Percentiles rank a stretch among this genome's conserved stretches.
phyloP scores from a whole-genome alignment of 2,113 vertebrate species.

The Syngnathus scovelli region DNA sequence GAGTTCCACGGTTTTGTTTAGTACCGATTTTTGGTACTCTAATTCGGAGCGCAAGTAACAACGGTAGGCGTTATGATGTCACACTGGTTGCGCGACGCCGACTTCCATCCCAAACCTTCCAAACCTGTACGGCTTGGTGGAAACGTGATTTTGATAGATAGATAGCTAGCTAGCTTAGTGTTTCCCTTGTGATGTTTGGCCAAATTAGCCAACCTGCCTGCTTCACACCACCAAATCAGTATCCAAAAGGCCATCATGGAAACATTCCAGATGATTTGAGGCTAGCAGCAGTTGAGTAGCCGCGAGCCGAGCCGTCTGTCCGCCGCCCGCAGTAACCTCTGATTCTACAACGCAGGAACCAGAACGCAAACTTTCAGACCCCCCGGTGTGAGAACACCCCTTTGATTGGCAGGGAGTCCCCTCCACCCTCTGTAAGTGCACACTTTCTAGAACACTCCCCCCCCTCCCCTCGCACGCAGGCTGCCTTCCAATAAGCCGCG shows the following conservation, averaged over 20 bases:
- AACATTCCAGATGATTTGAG: not conserved
- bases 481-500: constrained; percentile 62
- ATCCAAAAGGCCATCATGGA: not conserved
- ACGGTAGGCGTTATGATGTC: not conserved
- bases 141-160: not conserved
- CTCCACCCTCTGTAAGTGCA: constrained; percentile 95
- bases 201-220: not conserved
- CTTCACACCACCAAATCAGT: not conserved
- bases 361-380: constrained; percentile 97
- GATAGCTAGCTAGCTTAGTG: not conserved
- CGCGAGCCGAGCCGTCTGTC: constrained; percentile 3
- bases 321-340: constrained; percentile 64
- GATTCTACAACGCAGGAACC: constrained; percentile 82
- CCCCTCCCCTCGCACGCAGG: constrained; percentile 31
- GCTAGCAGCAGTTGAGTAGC: not conserved
- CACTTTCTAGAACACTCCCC: constrained; percentile 62
- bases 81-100: no score
- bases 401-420: constrained; percentile 95
- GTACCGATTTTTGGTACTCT: not conserved
- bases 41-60: not conserved
- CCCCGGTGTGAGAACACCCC: constrained; percentile 97
- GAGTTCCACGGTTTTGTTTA: not conserved
- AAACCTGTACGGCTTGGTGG: not conserved
- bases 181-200: not conserved
- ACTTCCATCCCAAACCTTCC: not conserved